phyloP scores from a whole-genome alignment of 2,113 vertebrate genomes.

The Gobio gobio region DNA sequence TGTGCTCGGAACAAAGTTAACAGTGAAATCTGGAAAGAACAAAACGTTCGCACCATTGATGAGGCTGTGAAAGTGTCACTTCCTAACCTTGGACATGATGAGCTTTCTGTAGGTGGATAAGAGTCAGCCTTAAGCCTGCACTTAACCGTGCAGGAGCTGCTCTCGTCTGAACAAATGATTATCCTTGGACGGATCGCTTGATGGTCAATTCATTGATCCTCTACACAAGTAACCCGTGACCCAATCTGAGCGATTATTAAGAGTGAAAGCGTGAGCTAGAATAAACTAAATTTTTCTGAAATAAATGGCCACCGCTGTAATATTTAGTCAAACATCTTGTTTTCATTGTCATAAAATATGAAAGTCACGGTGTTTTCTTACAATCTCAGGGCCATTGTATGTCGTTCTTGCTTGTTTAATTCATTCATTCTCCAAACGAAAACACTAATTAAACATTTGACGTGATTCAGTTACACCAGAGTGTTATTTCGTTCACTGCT shows the following conservation, averaged over 20 bases:
- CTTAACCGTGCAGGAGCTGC: conserved; percentile 14
- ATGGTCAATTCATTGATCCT: conserved; percentile 38
- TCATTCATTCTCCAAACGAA: neutral
- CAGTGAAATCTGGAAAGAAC: neutral
- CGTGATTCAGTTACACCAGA: neutral
- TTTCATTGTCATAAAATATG: neutral
- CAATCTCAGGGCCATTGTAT: neutral
- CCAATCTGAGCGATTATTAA: neutral
- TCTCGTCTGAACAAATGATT: conserved; percentile 36
- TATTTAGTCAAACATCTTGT: neutral
- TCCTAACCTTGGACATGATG: conserved; percentile 26
- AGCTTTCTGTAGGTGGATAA: conserved; percentile 44
- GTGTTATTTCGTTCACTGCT: neutral
- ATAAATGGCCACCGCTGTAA: neutral
- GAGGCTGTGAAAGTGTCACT: conserved; percentile 44
- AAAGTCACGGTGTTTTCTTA: neutral
- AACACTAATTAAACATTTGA: neutral
- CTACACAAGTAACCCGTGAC: neutral
- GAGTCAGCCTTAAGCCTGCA: conserved; percentile 22
- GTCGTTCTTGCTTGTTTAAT: neutral
- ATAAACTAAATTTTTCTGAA: neutral
- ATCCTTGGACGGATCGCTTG: conserved; percentile 31
- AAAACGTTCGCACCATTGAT: neutral
- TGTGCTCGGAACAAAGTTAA: neutral
- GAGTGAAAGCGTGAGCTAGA: neutral